Evolutionary conservation across 2,888 invertebrate species (phyloP), one percentile per base, ranked within the genome.

Genomic region (Papilio demoleus): DNA sequence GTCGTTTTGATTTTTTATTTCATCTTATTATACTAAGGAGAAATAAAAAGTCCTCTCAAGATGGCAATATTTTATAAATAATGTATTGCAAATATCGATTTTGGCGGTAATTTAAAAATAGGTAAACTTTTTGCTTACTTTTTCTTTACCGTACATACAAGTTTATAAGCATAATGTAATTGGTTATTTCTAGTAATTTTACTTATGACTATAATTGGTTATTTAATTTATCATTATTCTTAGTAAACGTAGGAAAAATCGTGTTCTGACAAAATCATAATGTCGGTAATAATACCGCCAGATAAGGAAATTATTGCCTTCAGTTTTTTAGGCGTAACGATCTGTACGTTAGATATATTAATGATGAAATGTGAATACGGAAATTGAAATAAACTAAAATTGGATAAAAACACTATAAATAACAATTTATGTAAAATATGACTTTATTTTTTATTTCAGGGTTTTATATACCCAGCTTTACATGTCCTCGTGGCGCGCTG

Each of bases 401-500:
- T 6, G 8, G n/a, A 27, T 1, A 27, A 27, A 14, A 4, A 42
- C 17, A 45, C 38, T 36, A 11, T 36, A 11, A n/a, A 0, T n/a
- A 14, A 50, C 27, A 17, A 4, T 1, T 31, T 14, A 36, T n/a
- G 9, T 8, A 6, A 11, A 50, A 24, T n/a, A 8, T 50, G 27
- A 19, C 14, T 27, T 27, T 12, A 56, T 50, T 34, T 58, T 24
- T 11, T 59, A 31, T 85, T 86, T 59, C 78, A 94, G 91, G 95
- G 95, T 11, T 89, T 94, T 24, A 84, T 93, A 27, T 95, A 95
- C 81, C 95, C 95, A 2, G 91, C 94, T 4, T 88, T 94, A 11
- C 95, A 95, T 73, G 93, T 93, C 4, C 79, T 96, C 69, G 94
- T 96, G 4, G 95, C 96, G 0, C 93, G 94, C 76, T 96, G 96